These are phyloP conservation scores for Diachasmimorpha longicaudata DNA, from an alignment of 1,140 invertebrate genomes.

Conservation along the genomic window DNA sequence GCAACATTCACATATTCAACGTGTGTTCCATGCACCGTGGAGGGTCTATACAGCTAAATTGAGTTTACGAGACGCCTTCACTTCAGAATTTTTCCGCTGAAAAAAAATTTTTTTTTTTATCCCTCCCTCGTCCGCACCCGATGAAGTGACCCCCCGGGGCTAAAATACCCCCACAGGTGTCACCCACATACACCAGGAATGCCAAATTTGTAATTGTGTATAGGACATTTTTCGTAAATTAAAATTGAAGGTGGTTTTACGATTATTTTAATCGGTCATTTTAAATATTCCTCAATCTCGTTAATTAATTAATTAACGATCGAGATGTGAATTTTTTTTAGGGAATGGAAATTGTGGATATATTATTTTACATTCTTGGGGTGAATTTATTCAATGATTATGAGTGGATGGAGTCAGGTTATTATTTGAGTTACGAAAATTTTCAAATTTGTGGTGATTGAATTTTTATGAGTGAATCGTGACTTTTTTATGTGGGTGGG, in stretches of 20 bases:
- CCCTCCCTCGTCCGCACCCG: not conserved
- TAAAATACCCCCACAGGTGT: not conserved
- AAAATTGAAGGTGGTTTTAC: not conserved
- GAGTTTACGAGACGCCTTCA: conserved; percentile 24
- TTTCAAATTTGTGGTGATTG: not conserved
- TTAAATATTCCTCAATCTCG: no score
- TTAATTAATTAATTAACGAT: not conserved
- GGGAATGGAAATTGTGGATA: no score
- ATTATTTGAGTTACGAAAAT: not conserved
- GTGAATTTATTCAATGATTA: no score
- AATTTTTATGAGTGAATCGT: not conserved
- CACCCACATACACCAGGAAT: not conserved
- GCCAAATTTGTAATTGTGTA: not conserved
- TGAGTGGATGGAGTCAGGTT: not conserved
- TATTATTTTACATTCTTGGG: no score
- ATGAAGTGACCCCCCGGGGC: not conserved
- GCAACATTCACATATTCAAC: not conserved
- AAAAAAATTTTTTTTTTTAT: not conserved
- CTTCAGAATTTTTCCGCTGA: not conserved
- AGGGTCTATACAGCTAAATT: conserved; percentile 26
- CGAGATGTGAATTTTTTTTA: not conserved
- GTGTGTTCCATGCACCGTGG: not conserved
- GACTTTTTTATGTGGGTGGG: not conserved
- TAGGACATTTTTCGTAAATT: not conserved
- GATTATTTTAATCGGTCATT: not conserved